Evolutionary conservation across 2,888 invertebrate genomes (phyloP).

Genomic region (Himalopsyche kuldschensis): DNA sequence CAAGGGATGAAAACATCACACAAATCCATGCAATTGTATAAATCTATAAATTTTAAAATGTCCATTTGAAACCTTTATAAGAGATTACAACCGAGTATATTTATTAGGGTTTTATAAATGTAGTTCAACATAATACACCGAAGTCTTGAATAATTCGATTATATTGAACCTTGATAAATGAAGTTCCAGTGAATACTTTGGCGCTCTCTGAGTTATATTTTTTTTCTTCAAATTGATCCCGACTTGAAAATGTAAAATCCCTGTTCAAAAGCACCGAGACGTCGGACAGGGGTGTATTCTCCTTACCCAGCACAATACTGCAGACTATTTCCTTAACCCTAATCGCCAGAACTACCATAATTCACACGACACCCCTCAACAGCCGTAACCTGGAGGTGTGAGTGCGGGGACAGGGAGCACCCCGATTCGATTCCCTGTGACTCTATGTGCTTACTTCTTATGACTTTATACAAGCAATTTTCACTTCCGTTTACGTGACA

Average conservation of each 20-base stretch:
- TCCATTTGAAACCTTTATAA: too few relatives aligned
- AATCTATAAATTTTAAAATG: too few relatives aligned
- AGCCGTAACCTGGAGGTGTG: background rate
- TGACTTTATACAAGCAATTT: background rate
- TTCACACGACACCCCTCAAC: constrained; percentile 19
- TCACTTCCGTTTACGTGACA: background rate
- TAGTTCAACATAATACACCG: too few relatives aligned
- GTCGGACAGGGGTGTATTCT: background rate
- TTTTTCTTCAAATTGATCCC: background rate
- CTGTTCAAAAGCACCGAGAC: background rate
- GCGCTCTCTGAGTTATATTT: too few relatives aligned
- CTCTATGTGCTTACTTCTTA: background rate
- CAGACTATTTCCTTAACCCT: constrained; percentile 28
- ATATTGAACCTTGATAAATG: too few relatives aligned
- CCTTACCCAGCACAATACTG: background rate
- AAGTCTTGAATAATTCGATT: too few relatives aligned
- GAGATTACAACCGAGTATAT: too few relatives aligned
- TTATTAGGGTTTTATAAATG: too few relatives aligned
- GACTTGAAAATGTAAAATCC: background rate
- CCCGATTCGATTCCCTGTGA: background rate
- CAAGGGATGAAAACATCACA: too few relatives aligned
- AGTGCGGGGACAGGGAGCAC: background rate
- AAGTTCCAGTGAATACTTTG: too few relatives aligned
- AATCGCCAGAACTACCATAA: constrained; percentile 33
- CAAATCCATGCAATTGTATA: too few relatives aligned